Evolutionary conservation across 2,888 invertebrate species (phyloP).

Genomic region (Drosophila affinis): DNA sequence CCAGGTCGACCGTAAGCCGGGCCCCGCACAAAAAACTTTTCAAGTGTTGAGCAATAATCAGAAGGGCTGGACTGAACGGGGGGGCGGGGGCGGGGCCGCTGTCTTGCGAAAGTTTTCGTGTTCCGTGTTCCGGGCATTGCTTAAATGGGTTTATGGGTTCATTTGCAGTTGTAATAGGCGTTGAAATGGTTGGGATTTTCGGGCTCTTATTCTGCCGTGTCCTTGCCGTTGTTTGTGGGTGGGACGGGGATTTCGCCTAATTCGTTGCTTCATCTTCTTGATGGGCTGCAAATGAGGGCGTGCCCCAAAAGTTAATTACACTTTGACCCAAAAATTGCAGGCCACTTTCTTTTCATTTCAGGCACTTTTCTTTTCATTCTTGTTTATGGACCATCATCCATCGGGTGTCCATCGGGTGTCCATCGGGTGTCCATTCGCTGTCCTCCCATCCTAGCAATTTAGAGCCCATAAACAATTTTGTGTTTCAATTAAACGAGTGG

Average conservation of each 20-base stretch:
- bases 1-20: slow-evolving; percentile 37
- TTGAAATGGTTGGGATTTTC: slow-evolving; percentile 66
- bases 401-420: no score
- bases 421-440: neutral
- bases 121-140: slow-evolving; percentile 60
- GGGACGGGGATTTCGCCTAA: slow-evolving; percentile 20
- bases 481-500: slow-evolving; percentile 67
- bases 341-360: slow-evolving; percentile 21
- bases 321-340: slow-evolving; percentile 23
- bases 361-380: neutral
- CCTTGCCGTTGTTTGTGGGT: slow-evolving; percentile 27
- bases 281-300: slow-evolving; percentile 67
- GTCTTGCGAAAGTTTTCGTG: slow-evolving; percentile 63
- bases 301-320: slow-evolving; percentile 58
- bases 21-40: slow-evolving; percentile 60
- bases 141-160: slow-evolving; percentile 76
- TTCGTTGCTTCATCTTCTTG: slow-evolving; percentile 47
- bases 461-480: slow-evolving; percentile 34
- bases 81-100: slow-evolving; percentile 32
- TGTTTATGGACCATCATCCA: slow-evolving; percentile 9
- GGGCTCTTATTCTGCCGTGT: slow-evolving; percentile 36
- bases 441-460: slow-evolving; percentile 2
- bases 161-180: slow-evolving; percentile 74
- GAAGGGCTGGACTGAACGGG: slow-evolving; percentile 65
- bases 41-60: slow-evolving; percentile 78